phyloP scores from a whole-genome alignment of 2,888 invertebrate species.

The Caenorhabditis uteleia region DNA sequence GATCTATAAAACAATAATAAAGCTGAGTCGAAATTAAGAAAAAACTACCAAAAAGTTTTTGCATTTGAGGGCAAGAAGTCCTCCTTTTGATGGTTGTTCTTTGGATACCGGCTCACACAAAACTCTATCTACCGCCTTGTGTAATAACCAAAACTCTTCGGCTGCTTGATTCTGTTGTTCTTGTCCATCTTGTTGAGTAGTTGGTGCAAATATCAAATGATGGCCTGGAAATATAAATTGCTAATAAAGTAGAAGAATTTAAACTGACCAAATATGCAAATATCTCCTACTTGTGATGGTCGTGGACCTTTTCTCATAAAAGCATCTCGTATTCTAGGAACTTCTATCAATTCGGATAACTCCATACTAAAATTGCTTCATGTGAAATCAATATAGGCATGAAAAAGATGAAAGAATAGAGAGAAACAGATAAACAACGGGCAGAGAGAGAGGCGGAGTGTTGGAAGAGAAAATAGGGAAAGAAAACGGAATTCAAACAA shows the following conservation, averaged over 20 bases:
- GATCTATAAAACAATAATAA: conserved; percentile 10
- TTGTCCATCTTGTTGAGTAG: conserved; percentile 6
- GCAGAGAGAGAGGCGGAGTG: no score
- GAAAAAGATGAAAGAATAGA: no score
- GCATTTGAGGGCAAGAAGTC: conserved; percentile 58
- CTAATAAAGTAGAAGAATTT: conserved; percentile 1
- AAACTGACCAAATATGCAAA: conserved; percentile 57
- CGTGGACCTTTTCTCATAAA: conserved; percentile 63
- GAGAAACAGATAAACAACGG: no score
- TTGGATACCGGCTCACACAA: conserved; percentile 53
- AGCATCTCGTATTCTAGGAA: conserved; percentile 61
- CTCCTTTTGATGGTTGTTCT: conserved; percentile 44
- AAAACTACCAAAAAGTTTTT: conserved; percentile 62
- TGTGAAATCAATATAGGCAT: no score
- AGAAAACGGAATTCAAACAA: no score
- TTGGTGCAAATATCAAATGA: conserved; percentile 66
- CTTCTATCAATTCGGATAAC: conserved; percentile 64
- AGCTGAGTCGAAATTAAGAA: conserved; percentile 1
- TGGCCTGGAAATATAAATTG: conserved; percentile 49
- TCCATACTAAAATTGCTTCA: no score
- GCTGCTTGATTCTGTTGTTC: conserved; percentile 17
- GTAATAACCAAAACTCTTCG: conserved; percentile 63
- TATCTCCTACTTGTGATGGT: conserved; percentile 55
- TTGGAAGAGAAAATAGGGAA: no score
- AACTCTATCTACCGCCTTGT: conserved; percentile 66